Evolutionary conservation across 2,888 invertebrate genomes (phyloP).

Genomic region (Zootermopsis nevadensis): DNA sequence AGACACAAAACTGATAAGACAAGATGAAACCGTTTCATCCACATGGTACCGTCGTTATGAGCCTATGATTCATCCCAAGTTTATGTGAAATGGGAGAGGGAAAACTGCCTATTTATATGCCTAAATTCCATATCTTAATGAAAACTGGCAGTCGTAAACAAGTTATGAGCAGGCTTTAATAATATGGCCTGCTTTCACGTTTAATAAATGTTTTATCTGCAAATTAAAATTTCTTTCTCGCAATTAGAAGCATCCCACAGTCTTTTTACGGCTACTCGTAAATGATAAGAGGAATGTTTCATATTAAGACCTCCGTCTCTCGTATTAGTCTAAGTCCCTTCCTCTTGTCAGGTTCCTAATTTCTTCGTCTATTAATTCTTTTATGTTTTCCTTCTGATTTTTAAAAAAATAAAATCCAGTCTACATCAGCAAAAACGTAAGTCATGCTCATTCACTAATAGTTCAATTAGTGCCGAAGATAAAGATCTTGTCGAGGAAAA

Average conservation of each 20-base stretch:
- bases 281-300: not conserved
- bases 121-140: not conserved
- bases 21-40: no score
- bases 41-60: not conserved
- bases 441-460: no score
- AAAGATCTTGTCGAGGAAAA: no score
- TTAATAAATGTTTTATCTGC: slow-evolving; percentile 2
- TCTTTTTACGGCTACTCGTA: not conserved
- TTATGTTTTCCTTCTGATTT: no score
- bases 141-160: slow-evolving; percentile 10
- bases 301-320: slow-evolving; percentile 25
- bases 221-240: not conserved
- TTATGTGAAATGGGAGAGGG: not conserved
- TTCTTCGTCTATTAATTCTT: no score
- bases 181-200: not conserved
- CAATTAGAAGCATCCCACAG: not conserved
- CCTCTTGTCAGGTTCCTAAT: no score
- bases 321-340: no score
- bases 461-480: no score
- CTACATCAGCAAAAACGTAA: no score
- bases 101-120: not conserved
- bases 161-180: slow-evolving; percentile 1
- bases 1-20: no score
- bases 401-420: no score
- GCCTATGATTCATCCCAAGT: no score